Base-by-base conservation (phyloP, 2,113 vertebrate genomes). In the Odocoileus hemionus region DNA sequence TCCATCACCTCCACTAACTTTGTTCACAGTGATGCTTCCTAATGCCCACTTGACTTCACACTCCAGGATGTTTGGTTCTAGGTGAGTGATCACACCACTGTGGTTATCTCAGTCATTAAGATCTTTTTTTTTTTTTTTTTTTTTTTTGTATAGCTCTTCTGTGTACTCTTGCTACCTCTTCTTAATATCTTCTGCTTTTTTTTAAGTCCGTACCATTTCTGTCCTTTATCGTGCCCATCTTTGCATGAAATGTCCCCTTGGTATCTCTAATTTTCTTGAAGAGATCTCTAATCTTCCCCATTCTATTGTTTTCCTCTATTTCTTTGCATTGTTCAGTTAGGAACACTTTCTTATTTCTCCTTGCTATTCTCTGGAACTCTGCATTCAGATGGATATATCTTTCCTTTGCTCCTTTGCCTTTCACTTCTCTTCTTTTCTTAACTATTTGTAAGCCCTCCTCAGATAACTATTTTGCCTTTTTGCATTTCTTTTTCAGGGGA, bases 181-280 rank as follows among this genome's bases (percentile, higher is more conserved):
- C 52, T 39, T 70, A 39, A 70, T 23, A 70, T 36, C 67, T 39
- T 70, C n/a, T 39, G 67, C 67, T 70, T 70, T 10, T 11, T 11
- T 5, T 70, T 39, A 70, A 5, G 10, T 70, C 67, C 5, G 21
- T 39, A 36, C n/a, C 0, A 0, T 36, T 58, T 70, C n/a, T 70
- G 17, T 70, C 9, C 17, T 70, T 36, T 70, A 36, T 70, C 11
- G 19, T 36, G 19, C n/a, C 17, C 64, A 70, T 70, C 64, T 70
- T 70, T 11, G 17, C 64, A 36, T 70, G 64, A 70, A 70, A 36
- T 36, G 1, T 70, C 36, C n/a, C 19, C 19, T 70, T 70, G 64
- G 64, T 70, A 21, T 36, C n/a, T 70, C 17, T 36, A 9, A 70
- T 36, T 70, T 36, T 21, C n/a, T 70, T 70, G 64, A 36, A 70